These are phyloP conservation scores for Melangyna quadrimaculata DNA, from an alignment of 2,888 invertebrate species.

Conservation along the genomic window DNA sequence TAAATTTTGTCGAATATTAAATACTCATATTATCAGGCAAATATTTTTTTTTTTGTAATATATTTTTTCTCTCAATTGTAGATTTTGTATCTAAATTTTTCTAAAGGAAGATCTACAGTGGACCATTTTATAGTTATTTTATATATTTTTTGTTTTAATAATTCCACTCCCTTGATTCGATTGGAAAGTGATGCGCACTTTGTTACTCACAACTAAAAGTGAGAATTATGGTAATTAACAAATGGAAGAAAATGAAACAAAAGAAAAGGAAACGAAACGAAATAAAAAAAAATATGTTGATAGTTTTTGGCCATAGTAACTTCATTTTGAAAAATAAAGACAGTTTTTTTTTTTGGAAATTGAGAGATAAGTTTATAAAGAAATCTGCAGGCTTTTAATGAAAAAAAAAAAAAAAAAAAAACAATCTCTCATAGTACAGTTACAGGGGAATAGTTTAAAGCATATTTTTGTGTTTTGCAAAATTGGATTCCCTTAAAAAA, in stretches of 20 bases:
- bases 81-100: slow-evolving; percentile 25
- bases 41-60: not conserved
- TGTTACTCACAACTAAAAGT: not conserved
- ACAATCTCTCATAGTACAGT: slow-evolving; percentile 56
- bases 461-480: slow-evolving; percentile 44
- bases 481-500: slow-evolving; percentile 38
- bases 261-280: not conserved
- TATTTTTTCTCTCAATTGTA: slow-evolving; percentile 18
- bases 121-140: slow-evolving; percentile 16
- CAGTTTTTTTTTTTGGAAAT: slow-evolving; percentile 49
- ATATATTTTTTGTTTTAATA: not conserved
- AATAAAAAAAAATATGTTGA: not conserved
- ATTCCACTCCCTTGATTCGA: not conserved
- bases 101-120: slow-evolving; percentile 59
- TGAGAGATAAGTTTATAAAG: slow-evolving; percentile 52
- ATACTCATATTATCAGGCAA: slow-evolving; percentile 45
- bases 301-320: slow-evolving; percentile 36
- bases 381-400: slow-evolving; percentile 64
- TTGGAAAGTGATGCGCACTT: slow-evolving; percentile 30
- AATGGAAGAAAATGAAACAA: slow-evolving; percentile 1
- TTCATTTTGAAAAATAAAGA: slow-evolving; percentile 52
- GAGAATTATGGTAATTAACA: not conserved
- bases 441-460: slow-evolving; percentile 45
- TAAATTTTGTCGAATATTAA: slow-evolving; percentile 14
- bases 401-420: slow-evolving; percentile 28